Conservation (phyloP, 2,113 vertebrate genomes). For the Antechinus stuartii region DNA sequence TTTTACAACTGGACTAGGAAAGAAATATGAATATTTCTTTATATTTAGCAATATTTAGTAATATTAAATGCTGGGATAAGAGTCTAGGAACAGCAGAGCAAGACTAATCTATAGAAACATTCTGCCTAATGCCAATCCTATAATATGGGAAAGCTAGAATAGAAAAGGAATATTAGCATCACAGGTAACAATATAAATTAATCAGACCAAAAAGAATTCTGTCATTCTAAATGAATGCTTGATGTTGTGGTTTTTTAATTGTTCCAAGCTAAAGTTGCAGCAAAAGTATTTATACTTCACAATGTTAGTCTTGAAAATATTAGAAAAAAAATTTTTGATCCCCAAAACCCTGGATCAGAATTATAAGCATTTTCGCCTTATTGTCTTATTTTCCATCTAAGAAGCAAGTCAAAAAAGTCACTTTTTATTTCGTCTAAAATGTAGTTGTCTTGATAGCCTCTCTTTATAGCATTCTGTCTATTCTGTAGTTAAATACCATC, state of each 20-base stretch:
- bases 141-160: not conserved
- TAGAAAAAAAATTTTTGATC: not conserved
- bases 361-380: not conserved
- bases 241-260: not conserved
- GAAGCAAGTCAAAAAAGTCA: not conserved
- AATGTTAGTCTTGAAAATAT: not conserved
- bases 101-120: conserved; percentile 55
- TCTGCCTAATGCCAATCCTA: conserved; percentile 3
- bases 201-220: not conserved
- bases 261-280: not conserved
- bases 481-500: not conserved
- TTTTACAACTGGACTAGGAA: conserved; percentile 55
- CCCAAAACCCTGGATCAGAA: not conserved
- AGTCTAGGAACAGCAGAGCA: conserved; percentile 52
- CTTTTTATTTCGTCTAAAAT: not conserved
- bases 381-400: not conserved
- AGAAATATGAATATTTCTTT: not conserved
- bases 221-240: not conserved
- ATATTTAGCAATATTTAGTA: conserved; percentile 44
- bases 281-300: not conserved
- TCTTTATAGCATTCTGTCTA: not conserved
- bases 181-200: not conserved
- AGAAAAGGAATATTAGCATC: not conserved
- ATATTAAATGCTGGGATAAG: conserved; percentile 55
- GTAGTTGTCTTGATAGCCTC: too few species aligned